phyloP scores from a whole-genome alignment of 2,797 vertebrate species.

The Macropodus opercularis region DNA sequence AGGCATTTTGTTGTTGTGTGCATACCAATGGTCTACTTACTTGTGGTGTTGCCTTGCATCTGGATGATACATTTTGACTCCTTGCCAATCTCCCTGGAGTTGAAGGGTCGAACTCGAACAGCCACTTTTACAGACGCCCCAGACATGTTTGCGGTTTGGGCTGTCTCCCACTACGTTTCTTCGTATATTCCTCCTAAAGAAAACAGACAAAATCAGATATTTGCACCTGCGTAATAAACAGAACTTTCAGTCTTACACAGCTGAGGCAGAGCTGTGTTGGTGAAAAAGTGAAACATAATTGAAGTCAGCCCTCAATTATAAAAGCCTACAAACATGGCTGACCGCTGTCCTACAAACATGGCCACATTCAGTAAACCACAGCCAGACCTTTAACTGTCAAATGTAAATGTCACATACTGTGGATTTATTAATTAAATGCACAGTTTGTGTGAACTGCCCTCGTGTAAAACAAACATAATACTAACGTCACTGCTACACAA shows the following conservation, averaged over 20 bases:
- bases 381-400: slow-evolving; percentile 6
- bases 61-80: slow-evolving; percentile 99
- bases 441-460: not conserved
- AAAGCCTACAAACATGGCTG: slow-evolving; percentile 63
- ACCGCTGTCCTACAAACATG: no score
- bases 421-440: not conserved
- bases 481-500: not conserved
- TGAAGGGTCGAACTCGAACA: slow-evolving; percentile 96
- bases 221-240: not conserved
- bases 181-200: slow-evolving; percentile 62
- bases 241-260: not conserved
- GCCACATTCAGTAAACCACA: slow-evolving; percentile 51
- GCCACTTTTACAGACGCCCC: slow-evolving; percentile 99
- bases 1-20: slow-evolving; percentile 8
- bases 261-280: not conserved
- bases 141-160: slow-evolving; percentile 87
- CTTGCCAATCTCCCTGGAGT: slow-evolving; percentile 93
- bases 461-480: not conserved
- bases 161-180: slow-evolving; percentile 48
- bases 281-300: no score
- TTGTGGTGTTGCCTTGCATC: slow-evolving; percentile 99
- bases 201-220: slow-evolving; percentile 18
- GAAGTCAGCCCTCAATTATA: slow-evolving; percentile 28
- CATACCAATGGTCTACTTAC: slow-evolving; percentile 83
- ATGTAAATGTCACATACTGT: not conserved